phyloP scores from a whole-genome alignment of 2,113 vertebrate species.

The Agapornis roseicollis region DNA sequence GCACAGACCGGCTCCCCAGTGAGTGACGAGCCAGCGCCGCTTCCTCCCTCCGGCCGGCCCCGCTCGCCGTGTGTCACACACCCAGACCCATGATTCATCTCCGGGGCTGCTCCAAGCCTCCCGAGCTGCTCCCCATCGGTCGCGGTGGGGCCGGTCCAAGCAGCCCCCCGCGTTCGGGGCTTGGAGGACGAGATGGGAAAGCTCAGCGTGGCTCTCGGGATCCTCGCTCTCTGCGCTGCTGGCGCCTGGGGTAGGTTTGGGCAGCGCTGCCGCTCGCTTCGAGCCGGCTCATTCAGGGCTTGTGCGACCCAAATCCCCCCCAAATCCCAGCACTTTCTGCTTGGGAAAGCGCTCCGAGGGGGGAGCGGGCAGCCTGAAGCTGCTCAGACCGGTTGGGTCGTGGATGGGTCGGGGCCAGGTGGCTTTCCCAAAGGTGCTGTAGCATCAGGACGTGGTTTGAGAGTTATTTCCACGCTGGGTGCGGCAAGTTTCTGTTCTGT shows the following conservation, averaged over 20 bases:
- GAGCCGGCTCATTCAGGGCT: not conserved
- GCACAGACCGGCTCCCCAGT: not conserved
- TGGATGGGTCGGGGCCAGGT: rapidly evolving
- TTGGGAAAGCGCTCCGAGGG: rapidly evolving
- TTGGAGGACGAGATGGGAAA: conserved; percentile 1
- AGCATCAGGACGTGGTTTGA: not conserved
- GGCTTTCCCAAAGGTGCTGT: not conserved
- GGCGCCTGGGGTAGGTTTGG: conserved; percentile 24
- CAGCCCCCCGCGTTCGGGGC: not conserved
- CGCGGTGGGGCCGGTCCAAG: not conserved
- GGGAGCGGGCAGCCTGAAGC: not conserved
- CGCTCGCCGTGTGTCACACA: not conserved
- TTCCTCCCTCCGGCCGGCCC: conserved; percentile 38
- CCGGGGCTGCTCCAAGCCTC: not conserved
- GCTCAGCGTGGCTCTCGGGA: not conserved
- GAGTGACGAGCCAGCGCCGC: not conserved
- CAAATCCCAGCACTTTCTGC: not conserved
- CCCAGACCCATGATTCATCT: conserved; percentile 37
- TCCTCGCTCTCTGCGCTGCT: not conserved
- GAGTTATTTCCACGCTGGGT: not conserved
- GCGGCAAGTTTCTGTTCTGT: not conserved
- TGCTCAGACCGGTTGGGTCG: rapidly evolving
- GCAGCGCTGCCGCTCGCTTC: not conserved
- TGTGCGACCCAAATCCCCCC: not conserved
- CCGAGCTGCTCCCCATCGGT: not conserved